phyloP scores from a whole-genome alignment of 2,888 invertebrate species.

The Eumerus sabulonum region DNA sequence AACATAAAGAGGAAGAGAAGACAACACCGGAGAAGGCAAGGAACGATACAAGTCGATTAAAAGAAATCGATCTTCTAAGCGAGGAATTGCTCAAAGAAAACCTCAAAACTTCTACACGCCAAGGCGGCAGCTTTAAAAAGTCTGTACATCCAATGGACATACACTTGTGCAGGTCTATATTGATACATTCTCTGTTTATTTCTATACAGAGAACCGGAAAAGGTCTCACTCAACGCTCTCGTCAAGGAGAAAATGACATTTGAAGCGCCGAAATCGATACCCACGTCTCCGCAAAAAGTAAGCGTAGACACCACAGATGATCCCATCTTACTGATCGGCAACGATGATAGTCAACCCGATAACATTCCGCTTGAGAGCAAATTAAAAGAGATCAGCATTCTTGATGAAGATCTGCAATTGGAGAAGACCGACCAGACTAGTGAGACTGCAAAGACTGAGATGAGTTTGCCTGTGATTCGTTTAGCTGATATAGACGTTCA shows the following conservation, averaged over 20 bases:
- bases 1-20: slow-evolving; percentile 3
- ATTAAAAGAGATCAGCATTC: slow-evolving; percentile 50
- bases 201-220: slow-evolving; percentile 75
- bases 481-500: slow-evolving; percentile 84
- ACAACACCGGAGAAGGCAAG: slow-evolving; percentile 11
- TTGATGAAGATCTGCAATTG: slow-evolving; percentile 15
- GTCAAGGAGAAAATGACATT: slow-evolving; percentile 71
- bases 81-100: slow-evolving; percentile 88
- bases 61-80: slow-evolving; percentile 85
- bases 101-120: slow-evolving; percentile 79
- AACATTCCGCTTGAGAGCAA: slow-evolving; percentile 14
- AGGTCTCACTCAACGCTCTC: slow-evolving; percentile 75
- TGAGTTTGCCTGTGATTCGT: slow-evolving; percentile 73
- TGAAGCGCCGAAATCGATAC: slow-evolving; percentile 25
- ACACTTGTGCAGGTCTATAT: no score
- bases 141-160: slow-evolving; percentile 65
- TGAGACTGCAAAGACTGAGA: not conserved
- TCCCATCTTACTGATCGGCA: slow-evolving; percentile 13
- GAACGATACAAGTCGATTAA: slow-evolving; percentile 69
- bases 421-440: slow-evolving; percentile 24
- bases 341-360: slow-evolving; percentile 44
- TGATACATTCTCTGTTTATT: not conserved
- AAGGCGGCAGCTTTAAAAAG: slow-evolving; percentile 79
- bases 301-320: not conserved
- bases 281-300: not conserved